These are phyloP conservation scores for Herpetotheres cachinnans DNA, from an alignment of 2,113 vertebrate species.

Conservation along the genomic window DNA sequence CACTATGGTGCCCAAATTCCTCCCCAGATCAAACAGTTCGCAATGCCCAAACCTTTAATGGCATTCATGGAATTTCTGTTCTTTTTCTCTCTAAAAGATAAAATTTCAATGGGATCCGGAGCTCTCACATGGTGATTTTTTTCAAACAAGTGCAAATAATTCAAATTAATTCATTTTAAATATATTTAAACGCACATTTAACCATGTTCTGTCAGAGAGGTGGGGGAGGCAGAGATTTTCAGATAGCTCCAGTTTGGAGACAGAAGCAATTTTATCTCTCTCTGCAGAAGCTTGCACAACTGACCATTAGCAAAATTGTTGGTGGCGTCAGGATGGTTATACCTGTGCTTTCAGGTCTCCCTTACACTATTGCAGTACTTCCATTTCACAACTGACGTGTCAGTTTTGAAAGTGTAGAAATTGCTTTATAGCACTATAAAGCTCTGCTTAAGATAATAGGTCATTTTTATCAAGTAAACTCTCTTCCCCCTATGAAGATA, in stretches of 20 bases:
- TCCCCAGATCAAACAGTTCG: background rate
- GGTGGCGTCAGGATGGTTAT: background rate
- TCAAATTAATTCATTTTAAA: background rate
- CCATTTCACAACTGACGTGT: background rate
- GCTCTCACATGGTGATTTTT: background rate
- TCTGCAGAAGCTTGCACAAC: constrained; percentile 11
- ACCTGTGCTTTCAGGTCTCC: background rate
- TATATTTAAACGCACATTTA: background rate
- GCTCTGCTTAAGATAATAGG: background rate
- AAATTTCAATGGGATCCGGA: background rate
- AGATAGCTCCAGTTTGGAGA: background rate
- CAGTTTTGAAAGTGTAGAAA: background rate
- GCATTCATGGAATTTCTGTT: background rate
- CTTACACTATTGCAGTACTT: background rate
- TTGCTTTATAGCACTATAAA: constrained; percentile 7
- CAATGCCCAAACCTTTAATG: background rate
- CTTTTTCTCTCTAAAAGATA: background rate
- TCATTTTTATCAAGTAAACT: background rate
- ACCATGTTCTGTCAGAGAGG: background rate
- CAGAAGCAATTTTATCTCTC: constrained; percentile 10
- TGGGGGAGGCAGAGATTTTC: background rate
- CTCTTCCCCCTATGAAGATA: background rate
- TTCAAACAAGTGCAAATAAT: background rate
- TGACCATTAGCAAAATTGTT: constrained; percentile 27
- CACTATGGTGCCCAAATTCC: background rate